Evolutionary conservation across 2,113 vertebrate genomes (phyloP).

Genomic region (Anguilla rostrata): DNA sequence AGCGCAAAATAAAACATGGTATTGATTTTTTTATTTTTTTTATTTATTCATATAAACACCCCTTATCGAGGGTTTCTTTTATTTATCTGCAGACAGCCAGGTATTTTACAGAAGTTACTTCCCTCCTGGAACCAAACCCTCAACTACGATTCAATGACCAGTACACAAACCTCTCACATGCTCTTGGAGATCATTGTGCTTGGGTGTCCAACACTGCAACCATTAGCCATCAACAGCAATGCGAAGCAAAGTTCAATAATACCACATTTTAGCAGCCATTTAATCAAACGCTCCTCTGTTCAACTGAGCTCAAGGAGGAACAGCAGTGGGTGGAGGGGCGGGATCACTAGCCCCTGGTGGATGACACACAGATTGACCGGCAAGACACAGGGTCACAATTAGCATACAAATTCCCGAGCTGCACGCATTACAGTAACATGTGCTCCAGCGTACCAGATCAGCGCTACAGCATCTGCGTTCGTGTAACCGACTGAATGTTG

Average conservation of each 20-base stretch:
- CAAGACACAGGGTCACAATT: neutral
- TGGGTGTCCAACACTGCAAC: too few species aligned
- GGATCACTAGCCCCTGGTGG: neutral
- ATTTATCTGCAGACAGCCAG: neutral
- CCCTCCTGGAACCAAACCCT: neutral
- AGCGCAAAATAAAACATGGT: neutral
- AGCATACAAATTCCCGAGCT: neutral
- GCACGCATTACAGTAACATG: neutral
- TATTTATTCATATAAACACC: neutral
- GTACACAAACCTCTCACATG: too few species aligned
- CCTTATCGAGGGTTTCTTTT: neutral
- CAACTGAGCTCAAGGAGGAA: too few species aligned
- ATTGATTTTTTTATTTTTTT: neutral
- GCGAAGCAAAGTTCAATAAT: too few species aligned
- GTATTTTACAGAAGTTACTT: neutral
- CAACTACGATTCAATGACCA: too few species aligned
- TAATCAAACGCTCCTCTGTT: too few species aligned
- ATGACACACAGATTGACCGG: neutral
- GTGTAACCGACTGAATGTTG: neutral
- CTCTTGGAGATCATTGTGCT: too few species aligned
- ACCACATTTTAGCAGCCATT: too few species aligned
- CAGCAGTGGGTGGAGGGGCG: too few species aligned
- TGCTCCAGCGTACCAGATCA: neutral
- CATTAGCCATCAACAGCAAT: too few species aligned
- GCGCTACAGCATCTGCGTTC: neutral